Conservation (phyloP, 2,888 invertebrate species). For the Diogma glabrata region DNA sequence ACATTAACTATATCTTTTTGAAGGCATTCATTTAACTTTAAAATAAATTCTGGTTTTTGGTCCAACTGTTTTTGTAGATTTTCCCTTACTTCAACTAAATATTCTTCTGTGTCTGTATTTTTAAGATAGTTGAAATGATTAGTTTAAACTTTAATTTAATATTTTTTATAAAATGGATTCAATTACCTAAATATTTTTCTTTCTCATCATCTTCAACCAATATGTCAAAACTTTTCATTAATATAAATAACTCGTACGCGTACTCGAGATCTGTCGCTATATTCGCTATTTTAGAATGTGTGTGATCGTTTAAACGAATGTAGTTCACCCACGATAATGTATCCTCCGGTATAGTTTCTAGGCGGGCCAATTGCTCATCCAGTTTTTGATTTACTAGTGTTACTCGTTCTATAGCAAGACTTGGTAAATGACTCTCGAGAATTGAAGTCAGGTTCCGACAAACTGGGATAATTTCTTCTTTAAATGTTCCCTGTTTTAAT, state of each 20-base stretch:
- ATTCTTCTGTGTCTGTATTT: conserved; percentile 26
- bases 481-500: conserved; percentile 57
- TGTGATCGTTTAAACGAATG: conserved; percentile 42
- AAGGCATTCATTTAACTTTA: conserved; percentile 57
- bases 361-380: conserved; percentile 48
- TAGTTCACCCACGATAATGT: conserved; percentile 59
- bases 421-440: conserved; percentile 49
- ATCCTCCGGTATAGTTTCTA: conserved; percentile 51
- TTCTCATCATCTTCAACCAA: conserved; percentile 59
- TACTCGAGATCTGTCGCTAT: conserved; percentile 67
- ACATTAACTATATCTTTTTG: conserved; percentile 67
- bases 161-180: no score
- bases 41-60: conserved; percentile 55
- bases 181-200: conserved; percentile 33
- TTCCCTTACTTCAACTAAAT: conserved; percentile 42
- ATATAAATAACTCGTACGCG: conserved; percentile 69
- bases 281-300: conserved; percentile 50
- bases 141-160: no score
- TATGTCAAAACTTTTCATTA: conserved; percentile 70
- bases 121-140: no score
- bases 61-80: conserved; percentile 58
- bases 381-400: conserved; percentile 30
- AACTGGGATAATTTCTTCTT: conserved; percentile 57
- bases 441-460: conserved; percentile 57
- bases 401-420: conserved; percentile 51